phyloP scores from a whole-genome alignment of 1,140 invertebrate genomes.

The Arctopsyche grandis region DNA sequence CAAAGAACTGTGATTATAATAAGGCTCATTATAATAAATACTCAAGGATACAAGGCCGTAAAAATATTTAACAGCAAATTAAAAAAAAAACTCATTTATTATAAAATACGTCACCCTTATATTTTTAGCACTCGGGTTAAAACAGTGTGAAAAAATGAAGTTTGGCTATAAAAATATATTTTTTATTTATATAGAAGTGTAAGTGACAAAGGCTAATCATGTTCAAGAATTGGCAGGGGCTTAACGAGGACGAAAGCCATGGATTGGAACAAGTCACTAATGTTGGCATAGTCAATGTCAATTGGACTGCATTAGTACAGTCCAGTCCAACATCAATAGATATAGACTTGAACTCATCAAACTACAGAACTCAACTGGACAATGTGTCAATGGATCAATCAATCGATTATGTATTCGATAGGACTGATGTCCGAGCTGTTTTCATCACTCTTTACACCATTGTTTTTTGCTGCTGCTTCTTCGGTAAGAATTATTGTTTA shows the following conservation, averaged over 20 bases:
- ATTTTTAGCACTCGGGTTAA: too few species aligned
- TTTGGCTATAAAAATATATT: too few species aligned
- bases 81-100: too few species aligned
- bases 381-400: constrained; percentile 52
- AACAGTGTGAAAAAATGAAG: too few species aligned
- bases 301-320: background rate
- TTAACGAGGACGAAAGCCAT: background rate
- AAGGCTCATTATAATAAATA: too few species aligned
- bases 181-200: background rate
- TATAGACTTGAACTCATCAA: background rate
- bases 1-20: too few species aligned
- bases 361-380: constrained; percentile 12
- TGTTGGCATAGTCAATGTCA: background rate
- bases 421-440: constrained; percentile 70
- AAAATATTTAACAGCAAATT: too few species aligned
- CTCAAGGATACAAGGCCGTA: too few species aligned
- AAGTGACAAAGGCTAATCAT: background rate
- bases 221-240: constrained; percentile 8
- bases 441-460: constrained; percentile 74
- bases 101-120: too few species aligned
- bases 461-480: constrained; percentile 75
- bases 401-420: constrained; percentile 70
- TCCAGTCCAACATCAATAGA: background rate
- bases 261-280: too few species aligned
- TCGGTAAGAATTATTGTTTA: constrained; percentile 68